Percentiles rank a stretch among this genome's conserved stretches.
phyloP scores from a whole-genome alignment of 2,797 vertebrate species.

The Dendrocincla tyrannina region DNA sequence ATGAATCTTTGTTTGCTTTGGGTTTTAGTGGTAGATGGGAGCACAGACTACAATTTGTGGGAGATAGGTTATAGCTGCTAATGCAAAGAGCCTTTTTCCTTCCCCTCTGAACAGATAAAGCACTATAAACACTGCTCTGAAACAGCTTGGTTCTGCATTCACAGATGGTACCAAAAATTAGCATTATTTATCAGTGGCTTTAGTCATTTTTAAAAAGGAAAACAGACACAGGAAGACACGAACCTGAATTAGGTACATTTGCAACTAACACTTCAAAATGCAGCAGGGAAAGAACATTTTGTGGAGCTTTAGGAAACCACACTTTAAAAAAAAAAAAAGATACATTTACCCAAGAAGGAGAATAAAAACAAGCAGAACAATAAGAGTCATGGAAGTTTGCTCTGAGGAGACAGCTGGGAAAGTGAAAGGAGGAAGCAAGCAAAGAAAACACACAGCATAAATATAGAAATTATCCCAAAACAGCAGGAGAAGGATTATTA shows the following conservation, averaged over 20 bases:
- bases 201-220: not conserved
- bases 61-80: not conserved
- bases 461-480: not conserved
- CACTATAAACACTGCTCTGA: not conserved
- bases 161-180: slow-evolving; percentile 10
- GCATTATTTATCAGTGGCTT: not conserved
- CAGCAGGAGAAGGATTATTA: not conserved
- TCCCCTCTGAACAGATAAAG: not conserved
- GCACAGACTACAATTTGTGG: not conserved
- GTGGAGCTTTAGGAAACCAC: not conserved
- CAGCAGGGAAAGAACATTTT: not conserved
- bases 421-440: slow-evolving; percentile 24
- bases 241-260: not conserved
- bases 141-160: not conserved
- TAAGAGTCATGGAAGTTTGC: slow-evolving; percentile 18
- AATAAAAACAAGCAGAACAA: slow-evolving; percentile 49
- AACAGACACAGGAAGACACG: not conserved
- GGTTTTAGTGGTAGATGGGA: slow-evolving; percentile 11
- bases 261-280: not conserved
- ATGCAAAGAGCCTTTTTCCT: not conserved
- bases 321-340: fast-evolving
- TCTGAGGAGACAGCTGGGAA: slow-evolving; percentile 34
- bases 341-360: not conserved
- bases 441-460: not conserved
- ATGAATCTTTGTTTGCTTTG: not conserved